Percentiles rank a stretch among this genome's conserved stretches.
phyloP scores from a whole-genome alignment of 2,888 invertebrate genomes.

The Ariolimax columbianus region DNA sequence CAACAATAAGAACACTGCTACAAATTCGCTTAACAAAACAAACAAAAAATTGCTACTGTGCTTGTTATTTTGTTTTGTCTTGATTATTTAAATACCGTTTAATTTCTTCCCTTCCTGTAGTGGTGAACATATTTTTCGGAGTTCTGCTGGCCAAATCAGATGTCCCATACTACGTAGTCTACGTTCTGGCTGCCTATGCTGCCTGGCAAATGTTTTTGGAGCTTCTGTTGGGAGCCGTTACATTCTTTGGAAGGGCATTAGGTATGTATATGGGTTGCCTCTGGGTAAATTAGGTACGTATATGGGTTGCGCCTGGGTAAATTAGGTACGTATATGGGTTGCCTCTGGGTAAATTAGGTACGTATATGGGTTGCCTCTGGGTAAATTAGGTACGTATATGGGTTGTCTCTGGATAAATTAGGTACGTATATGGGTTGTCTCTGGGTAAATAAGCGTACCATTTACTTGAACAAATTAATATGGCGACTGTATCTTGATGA shows the following conservation, averaged over 20 bases:
- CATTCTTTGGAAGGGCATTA: slow-evolving; percentile 31
- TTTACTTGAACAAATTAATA: too few relatives aligned
- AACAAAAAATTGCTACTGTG: background rate
- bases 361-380: too few relatives aligned
- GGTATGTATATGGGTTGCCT: background rate
- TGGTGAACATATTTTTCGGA: slow-evolving; percentile 60
- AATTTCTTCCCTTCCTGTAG: slow-evolving; percentile 39
- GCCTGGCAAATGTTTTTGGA: slow-evolving; percentile 56
- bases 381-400: too few relatives aligned
- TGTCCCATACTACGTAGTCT: slow-evolving; percentile 57
- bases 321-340: background rate
- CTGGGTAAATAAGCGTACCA: too few relatives aligned
- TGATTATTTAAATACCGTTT: background rate
- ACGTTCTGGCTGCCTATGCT: slow-evolving; percentile 57
- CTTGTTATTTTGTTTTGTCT: background rate
- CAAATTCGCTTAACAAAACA: too few relatives aligned
- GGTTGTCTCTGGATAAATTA: too few relatives aligned
- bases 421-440: too few relatives aligned
- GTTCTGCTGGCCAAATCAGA: slow-evolving; percentile 54
- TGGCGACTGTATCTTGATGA: too few relatives aligned
- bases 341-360: too few relatives aligned
- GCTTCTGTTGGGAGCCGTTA: slow-evolving; percentile 55
- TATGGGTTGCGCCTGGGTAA: too few relatives aligned
- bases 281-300: too few relatives aligned
- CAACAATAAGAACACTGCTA: too few relatives aligned